Percentiles rank a stretch among this genome's conserved stretches.
phyloP scores from a whole-genome alignment of 1,140 invertebrate species.

The Drosophila takahashii region DNA sequence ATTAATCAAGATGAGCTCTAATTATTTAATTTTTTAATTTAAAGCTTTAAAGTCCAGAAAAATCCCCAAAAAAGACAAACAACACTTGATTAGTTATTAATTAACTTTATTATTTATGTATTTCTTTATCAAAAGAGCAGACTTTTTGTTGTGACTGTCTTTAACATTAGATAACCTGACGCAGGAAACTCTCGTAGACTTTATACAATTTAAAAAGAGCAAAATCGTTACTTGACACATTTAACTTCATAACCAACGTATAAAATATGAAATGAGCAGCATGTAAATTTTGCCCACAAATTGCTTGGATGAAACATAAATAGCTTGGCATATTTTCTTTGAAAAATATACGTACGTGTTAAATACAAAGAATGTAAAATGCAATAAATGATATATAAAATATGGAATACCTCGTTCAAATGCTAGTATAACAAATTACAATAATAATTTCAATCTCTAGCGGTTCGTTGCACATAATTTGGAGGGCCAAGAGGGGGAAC shows the following conservation, averaged over 20 bases:
- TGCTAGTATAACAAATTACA: conserved; percentile 38
- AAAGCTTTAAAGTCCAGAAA: too few relatives aligned
- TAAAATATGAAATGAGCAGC: conserved; percentile 36
- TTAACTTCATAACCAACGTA: conserved; percentile 43
- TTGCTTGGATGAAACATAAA: conserved; percentile 39
- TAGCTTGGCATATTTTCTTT: conserved; percentile 31
- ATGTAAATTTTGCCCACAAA: conserved; percentile 11
- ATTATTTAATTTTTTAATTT: too few relatives aligned
- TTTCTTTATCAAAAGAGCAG: conserved; percentile 74
- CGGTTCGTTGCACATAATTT: conserved; percentile 54
- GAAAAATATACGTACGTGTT: conserved; percentile 24
- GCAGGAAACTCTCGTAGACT: conserved; percentile 68
- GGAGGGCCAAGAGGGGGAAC: conserved; percentile 20
- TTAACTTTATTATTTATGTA: conserved; percentile 62
- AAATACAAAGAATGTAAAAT: conserved; percentile 55
- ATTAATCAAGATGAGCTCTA: too few relatives aligned
- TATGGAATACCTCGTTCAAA: conserved; percentile 51
- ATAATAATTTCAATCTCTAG: conserved; percentile 44
- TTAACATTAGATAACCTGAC: conserved; percentile 58
- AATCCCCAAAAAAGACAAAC: too few relatives aligned
- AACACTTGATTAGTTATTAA: conserved; percentile 23
- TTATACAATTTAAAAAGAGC: conserved; percentile 61
- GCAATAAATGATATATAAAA: conserved; percentile 43
- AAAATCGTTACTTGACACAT: conserved; percentile 46
- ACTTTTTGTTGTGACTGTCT: conserved; percentile 60